Evolutionary conservation across 2,888 invertebrate species (phyloP).

Genomic region (Agonopterix subpropinquella): DNA sequence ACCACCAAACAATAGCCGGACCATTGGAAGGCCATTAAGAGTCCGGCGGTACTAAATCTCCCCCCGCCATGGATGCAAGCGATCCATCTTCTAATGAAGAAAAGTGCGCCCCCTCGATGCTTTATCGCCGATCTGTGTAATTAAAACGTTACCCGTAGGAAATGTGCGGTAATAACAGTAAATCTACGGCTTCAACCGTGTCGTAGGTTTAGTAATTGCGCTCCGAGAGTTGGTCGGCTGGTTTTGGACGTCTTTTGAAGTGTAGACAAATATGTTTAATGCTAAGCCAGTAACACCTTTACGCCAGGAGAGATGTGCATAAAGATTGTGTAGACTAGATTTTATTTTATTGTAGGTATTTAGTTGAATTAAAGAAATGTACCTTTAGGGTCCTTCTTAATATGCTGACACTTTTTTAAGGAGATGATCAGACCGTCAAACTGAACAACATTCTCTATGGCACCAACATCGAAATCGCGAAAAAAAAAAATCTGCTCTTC

Average conservation of each 20-base stretch:
- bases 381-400: too few species aligned
- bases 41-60: conserved; percentile 49
- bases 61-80: conserved; percentile 37
- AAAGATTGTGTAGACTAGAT: not conserved
- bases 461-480: too few species aligned
- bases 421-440: too few species aligned
- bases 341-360: not conserved
- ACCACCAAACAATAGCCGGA: conserved; percentile 7
- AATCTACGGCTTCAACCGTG: conserved; percentile 50
- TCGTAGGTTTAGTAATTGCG: conserved; percentile 37
- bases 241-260: conserved; percentile 7
- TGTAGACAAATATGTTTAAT: not conserved
- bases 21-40: conserved; percentile 46
- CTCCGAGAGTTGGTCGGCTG: conserved; percentile 36
- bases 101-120: conserved; percentile 71
- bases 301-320: not conserved
- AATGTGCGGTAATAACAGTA: conserved; percentile 73
- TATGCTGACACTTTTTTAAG: too few species aligned
- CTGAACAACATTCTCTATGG: too few species aligned
- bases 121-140: conserved; percentile 75
- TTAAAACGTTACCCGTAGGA: conserved; percentile 75
- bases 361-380: too few species aligned
- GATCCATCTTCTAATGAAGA: conserved; percentile 73
- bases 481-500: too few species aligned
- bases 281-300: not conserved